Base-by-base conservation (phyloP, 2,888 invertebrate species). In the Macroteleia sp. region DNA sequence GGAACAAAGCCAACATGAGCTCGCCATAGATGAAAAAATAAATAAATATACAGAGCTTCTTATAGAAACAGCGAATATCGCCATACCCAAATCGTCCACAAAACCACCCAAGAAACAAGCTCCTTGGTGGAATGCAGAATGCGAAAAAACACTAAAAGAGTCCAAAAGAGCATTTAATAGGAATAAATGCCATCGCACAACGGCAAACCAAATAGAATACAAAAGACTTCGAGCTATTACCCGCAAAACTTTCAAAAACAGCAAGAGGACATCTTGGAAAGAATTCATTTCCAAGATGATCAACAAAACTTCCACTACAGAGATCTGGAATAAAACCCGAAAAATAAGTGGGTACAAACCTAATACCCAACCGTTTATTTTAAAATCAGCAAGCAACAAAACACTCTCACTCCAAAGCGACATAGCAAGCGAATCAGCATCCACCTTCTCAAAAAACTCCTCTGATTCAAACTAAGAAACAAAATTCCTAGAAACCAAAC, bases 221-320 rank as follows among this genome's bases (percentile, higher is more conserved):
- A 56, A 54, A 46, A 46, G 20, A 42, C 4, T 9, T 0, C 32
- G 46, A 71, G 28, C 56, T 2, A n/a, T 36, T 0, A 19, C 28
- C 25, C 28, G 61, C 1, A 54, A 44, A 39, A 61, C n/a, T 0
- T 28, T 70, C 0, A 83, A 79, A 61, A 17, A 73, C 25, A 56
- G 19, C 22, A 80, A 57, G 52, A 48, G 30, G 42, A 5, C 42
- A 0, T 52, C 77, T 0, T 81, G 80, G 80, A 10, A 2, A 1
- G 9, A 70, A 17, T 44, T 34, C 5, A 32, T 52, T 9, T 59
- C 44, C n/a, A 50, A 16, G 3, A 9, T 59, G 3, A 39, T 25
- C 0, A 9, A 16, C 2, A n/a, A 50, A 9, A 17, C 34, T 8
- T 12, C 57, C 2, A 17, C 32, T 5, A 46, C 19, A 0, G 50